Percentiles rank a stretch among this genome's conserved stretches.
Conservation (phyloP, 92 coral and sea anemone species). For the Parazoanthus atlanticus region DNA sequence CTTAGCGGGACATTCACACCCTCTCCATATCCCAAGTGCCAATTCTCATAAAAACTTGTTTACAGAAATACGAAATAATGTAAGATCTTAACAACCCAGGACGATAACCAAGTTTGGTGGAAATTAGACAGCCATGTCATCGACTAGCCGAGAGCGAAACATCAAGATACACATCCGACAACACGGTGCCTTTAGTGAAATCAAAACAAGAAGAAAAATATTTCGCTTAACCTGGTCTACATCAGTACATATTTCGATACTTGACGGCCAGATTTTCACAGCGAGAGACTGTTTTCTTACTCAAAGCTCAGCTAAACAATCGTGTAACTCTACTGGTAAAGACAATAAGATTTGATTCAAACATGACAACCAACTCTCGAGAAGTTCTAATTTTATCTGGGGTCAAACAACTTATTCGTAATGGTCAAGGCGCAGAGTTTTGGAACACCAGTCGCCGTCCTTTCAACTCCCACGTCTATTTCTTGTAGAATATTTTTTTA, state of each 20-base stretch:
- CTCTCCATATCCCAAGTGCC: slow-evolving; percentile 76
- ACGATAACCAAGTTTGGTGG: background rate
- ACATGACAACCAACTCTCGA: slow-evolving; percentile 58
- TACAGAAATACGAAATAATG: background rate
- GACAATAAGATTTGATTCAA: slow-evolving; percentile 48
- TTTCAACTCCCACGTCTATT: slow-evolving; percentile 44
- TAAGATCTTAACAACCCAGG: background rate
- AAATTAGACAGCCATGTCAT: background rate
- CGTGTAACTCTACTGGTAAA: slow-evolving; percentile 17
- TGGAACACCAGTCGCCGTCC: background rate
- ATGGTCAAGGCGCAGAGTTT: slow-evolving; percentile 26
- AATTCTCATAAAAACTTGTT: slow-evolving; percentile 22
- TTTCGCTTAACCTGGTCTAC: background rate
- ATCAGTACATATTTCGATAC: background rate
- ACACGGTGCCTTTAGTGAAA: background rate
- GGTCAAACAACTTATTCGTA: slow-evolving; percentile 69
- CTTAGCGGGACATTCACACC: slow-evolving; percentile 61
- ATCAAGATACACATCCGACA: background rate
- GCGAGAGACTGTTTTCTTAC: slow-evolving; percentile 29
- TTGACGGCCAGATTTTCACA: slow-evolving; percentile 8
- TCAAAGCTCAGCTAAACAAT: slow-evolving; percentile 20
- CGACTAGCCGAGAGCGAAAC: background rate
- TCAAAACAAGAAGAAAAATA: background rate
- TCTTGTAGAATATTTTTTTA: slow-evolving; percentile 13
- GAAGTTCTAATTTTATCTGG: slow-evolving; percentile 69